Conservation (phyloP, 2,113 vertebrate species). For the Neodon shergylaensis region DNA sequence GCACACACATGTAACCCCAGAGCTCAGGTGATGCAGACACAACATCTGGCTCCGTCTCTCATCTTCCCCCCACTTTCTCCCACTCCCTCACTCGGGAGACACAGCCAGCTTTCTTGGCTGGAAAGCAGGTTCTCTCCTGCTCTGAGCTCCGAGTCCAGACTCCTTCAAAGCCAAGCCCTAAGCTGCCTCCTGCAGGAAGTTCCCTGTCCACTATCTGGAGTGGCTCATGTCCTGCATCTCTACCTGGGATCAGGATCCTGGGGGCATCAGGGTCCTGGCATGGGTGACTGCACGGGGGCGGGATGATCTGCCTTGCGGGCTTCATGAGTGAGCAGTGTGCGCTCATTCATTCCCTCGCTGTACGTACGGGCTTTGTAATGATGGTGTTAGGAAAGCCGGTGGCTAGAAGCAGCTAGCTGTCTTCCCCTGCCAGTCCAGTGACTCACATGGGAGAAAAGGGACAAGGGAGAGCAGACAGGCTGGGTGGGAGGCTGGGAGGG, state of each 20-base stretch:
- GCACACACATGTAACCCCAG: neutral
- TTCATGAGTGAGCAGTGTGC: neutral
- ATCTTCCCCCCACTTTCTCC: neutral
- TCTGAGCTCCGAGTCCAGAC: neutral
- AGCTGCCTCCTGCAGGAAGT: neutral
- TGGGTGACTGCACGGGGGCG: neutral
- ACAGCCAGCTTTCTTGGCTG: neutral
- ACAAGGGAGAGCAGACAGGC: neutral
- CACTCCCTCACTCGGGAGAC: neutral
- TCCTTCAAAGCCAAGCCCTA: neutral
- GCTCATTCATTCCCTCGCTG: neutral
- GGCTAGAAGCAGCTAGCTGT: neutral
- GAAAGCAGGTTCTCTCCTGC: neutral
- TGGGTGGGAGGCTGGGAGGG: neutral
- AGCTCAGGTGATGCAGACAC: too few relatives aligned
- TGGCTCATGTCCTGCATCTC: neutral
- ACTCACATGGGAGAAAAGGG: neutral
- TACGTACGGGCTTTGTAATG: neutral
- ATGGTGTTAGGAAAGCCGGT: neutral
- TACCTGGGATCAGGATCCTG: neutral
- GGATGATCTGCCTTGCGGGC: neutral
- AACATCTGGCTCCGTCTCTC: neutral
- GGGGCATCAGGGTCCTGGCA: neutral
- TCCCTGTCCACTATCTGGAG: neutral
- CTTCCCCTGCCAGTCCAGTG: neutral